Base-by-base conservation (phyloP, 2,797 vertebrate genomes). In the Tokudaia tokunoshimensis region DNA sequence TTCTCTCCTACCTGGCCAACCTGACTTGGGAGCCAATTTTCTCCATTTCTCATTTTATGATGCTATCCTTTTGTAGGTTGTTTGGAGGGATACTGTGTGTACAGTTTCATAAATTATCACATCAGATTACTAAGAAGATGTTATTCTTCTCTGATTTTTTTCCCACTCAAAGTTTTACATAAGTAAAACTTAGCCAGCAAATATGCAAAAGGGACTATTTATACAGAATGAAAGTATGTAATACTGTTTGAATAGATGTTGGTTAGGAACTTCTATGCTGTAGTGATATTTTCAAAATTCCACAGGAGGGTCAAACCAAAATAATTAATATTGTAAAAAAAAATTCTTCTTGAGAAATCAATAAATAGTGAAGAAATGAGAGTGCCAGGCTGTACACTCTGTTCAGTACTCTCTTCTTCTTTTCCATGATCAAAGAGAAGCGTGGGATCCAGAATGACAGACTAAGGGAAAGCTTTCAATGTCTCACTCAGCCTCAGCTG, bases 241-340 rank as follows among this genome's bases (percentile, higher is more conserved):
- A 59, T 19, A 37, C 15, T 9, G 24, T 9, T 29, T 10, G 4
- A 84, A 75, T 87, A 50, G 61, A 31, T 52, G 52, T 22, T 61
- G 82, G 74, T 55, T 44, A 47, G 17, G 83, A 57, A 59, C 55
- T 87, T 85, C 59, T 19, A 26, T 75, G 65, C 65, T 89, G 57
- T 94, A 90, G 81, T 92, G 19, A 10, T 26, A 88, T 95, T 87
- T 89, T 93, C 57, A 90, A 94, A 90, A 34, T 86, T 31, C 84
- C 52, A 50, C 3, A 37, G 94, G 65, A 89, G n/a, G 74, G 65
- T 20, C 57, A 75, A 72, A 83, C 81, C 13, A 93, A 94, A 94
- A 55, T 67, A 95, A 89, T 95, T 96, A 96, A 94, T 94, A 94
- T 70, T 57, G n/a, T 52, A 92, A 95, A 96, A 95, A 95, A 74